Evolutionary conservation across 2,113 vertebrate species (phyloP).

Genomic region (Pterocles burchelli): DNA sequence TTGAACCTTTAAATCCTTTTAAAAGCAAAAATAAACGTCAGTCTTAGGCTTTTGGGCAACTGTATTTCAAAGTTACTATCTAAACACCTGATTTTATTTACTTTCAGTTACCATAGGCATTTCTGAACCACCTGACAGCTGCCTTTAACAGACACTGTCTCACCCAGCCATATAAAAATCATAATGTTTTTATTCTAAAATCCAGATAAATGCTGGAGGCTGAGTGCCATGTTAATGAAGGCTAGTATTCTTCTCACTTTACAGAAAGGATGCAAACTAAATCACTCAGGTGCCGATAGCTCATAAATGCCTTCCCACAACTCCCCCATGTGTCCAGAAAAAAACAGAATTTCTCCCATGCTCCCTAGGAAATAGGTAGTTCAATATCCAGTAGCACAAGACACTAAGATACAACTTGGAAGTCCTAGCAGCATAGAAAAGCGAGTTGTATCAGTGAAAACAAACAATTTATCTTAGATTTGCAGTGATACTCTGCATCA

Average conservation of each 20-base stretch:
- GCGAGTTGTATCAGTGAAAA: neutral
- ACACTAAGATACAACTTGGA: neutral
- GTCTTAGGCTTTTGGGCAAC: neutral
- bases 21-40: neutral
- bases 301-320: constrained; percentile 54
- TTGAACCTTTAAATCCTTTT: neutral
- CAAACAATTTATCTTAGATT: neutral
- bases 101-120: neutral
- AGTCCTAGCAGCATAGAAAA: neutral
- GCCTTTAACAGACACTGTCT: neutral
- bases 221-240: neutral
- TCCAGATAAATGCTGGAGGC: neutral
- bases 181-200: neutral
- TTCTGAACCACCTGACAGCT: neutral
- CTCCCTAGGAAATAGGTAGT: neutral
- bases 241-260: neutral
- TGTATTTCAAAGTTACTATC: neutral
- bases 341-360: neutral
- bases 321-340: constrained; percentile 62
- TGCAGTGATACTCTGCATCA: neutral
- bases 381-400: neutral
- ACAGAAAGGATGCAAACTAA: neutral
- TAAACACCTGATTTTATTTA: neutral
- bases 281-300: neutral
- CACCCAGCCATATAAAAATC: neutral